Evolutionary conservation across 92 coral and sea anemone species (phyloP), one percentile per base, ranked within the genome.

Genomic region (Galaxea fascicularis): DNA sequence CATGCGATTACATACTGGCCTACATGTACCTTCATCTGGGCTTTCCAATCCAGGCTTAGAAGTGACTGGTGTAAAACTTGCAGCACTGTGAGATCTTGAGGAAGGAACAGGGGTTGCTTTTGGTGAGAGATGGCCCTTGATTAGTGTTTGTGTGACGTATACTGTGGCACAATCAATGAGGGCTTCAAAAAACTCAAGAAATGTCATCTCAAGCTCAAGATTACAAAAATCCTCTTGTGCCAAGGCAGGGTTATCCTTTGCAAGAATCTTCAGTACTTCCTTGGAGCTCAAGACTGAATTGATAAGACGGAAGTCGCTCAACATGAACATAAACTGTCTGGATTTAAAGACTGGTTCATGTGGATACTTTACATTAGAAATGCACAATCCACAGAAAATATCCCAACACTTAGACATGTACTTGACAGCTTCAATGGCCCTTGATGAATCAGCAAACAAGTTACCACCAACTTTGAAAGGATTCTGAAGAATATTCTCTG

Each of bases 161-260:
- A 92, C 97, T 46, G 76, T 73, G 7, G 98, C 95, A 85, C 99
- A 97, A 8, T 90, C 94, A 72, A 97, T 90, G 26, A 97, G 88
- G 8, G 93, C 98, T 73, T 97, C 99, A 75, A 90, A 93, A 67
- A 97, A 93, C 84, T 97, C 99, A 88, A 97, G 81, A 85, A 97
- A 97, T 0, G 99, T 94, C 86, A 97, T 81, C 82, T 97, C 99
- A 14, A 94, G 75, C 74, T 94, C 99, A 57, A 97, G 88, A 74
- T 91, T 97, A 75, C 93, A 94, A 74, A 93, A 97, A 71, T 91
- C 98, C 10, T 91, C 94, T 54, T 92, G 95, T 2, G 94, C 98
- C 39, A 97, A 73, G 20, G 79, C 93, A 79, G 98, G 97, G 73
- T 93, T 92, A 70, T 93, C 98, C 58, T 83, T 80, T 20, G 97